These are phyloP conservation scores for Thereva unica DNA, from an alignment of 2,888 invertebrate species.

Conservation along the genomic window DNA sequence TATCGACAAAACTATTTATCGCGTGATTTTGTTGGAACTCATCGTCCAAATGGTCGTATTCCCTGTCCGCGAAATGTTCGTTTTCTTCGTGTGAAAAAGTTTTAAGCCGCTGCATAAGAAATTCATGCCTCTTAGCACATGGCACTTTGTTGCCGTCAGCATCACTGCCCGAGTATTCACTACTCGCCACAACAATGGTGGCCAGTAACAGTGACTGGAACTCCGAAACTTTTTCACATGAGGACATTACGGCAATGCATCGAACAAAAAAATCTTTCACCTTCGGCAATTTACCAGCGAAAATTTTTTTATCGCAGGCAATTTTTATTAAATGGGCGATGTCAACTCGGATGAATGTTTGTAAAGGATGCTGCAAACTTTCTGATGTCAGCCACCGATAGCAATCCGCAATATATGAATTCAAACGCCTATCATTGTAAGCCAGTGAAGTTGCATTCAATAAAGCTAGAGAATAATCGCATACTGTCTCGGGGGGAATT, in stretches of 20 bases:
- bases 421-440: not conserved
- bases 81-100: too few relatives aligned
- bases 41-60: too few relatives aligned
- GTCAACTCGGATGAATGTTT: not conserved
- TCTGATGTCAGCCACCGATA: not conserved
- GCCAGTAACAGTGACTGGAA: too few relatives aligned
- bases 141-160: too few relatives aligned
- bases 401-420: conserved; percentile 6
- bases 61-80: too few relatives aligned
- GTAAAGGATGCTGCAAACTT: not conserved
- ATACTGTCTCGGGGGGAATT: not conserved
- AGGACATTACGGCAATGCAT: not conserved
- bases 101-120: too few relatives aligned
- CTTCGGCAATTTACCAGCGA: not conserved
- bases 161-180: too few relatives aligned
- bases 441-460: not conserved
- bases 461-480: not conserved
- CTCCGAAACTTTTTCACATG: too few relatives aligned
- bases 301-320: not conserved
- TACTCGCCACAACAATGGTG: too few relatives aligned
- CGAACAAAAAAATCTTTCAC: conserved; percentile 7
- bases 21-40: too few relatives aligned
- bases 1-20: too few relatives aligned
- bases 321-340: not conserved
- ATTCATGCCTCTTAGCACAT: too few relatives aligned